Conservation (phyloP, 2,888 invertebrate species). For the Coelopa pilipes region DNA sequence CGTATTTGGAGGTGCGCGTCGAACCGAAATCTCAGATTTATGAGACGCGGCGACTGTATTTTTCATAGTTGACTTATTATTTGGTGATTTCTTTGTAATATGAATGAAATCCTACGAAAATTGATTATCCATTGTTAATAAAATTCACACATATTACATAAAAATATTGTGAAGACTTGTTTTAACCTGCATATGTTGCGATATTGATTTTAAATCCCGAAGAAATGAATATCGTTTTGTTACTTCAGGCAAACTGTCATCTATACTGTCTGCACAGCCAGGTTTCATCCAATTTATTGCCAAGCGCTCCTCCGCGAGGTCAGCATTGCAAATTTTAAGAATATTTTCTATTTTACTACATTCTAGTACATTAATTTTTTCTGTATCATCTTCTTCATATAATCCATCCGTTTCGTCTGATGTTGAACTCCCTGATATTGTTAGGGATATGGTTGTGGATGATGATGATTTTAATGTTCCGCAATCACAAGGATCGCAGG, state of each 20-base stretch:
- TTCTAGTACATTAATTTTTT: neutral
- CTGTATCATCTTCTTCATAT: neutral
- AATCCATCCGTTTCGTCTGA: slow-evolving; percentile 7
- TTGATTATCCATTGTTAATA: neutral
- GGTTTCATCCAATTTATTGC: slow-evolving; percentile 63
- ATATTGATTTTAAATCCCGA: slow-evolving; percentile 58
- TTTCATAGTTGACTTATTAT: too few species aligned
- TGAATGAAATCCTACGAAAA: slow-evolving; percentile 46
- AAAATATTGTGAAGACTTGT: neutral
- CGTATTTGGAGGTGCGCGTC: neutral
- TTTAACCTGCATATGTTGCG: slow-evolving; percentile 49
- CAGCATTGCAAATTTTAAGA: slow-evolving; percentile 39
- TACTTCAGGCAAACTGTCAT: slow-evolving; percentile 53
- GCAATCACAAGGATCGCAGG: neutral
- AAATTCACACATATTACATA: neutral
- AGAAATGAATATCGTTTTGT: slow-evolving; percentile 51
- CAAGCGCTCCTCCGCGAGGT: slow-evolving; percentile 42
- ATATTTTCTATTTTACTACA: slow-evolving; percentile 35
- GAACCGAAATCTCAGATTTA: too few species aligned
- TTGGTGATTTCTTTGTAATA: slow-evolving; percentile 29
- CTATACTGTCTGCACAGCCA: slow-evolving; percentile 55
- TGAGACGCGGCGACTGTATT: too few species aligned
- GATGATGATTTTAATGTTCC: slow-evolving; percentile 15
- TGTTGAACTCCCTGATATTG: slow-evolving; percentile 31
- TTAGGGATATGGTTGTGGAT: slow-evolving; percentile 31